Evolutionary conservation across 2,113 vertebrate genomes (phyloP).

Genomic region (Dendrocopos noguchii): DNA sequence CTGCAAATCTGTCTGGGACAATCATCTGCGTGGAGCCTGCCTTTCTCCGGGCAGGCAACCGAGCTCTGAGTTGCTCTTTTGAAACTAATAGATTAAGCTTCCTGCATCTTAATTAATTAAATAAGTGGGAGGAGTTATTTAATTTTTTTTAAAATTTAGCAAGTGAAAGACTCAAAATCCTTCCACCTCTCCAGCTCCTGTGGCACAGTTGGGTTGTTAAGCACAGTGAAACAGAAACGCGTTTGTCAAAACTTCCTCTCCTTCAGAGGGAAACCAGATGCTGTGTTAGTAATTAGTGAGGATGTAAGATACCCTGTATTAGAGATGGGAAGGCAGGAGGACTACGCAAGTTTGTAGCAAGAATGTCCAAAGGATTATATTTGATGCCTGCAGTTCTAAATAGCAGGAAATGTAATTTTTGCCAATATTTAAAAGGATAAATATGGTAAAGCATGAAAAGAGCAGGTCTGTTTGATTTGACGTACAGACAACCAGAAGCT

Average conservation of each 20-base stretch:
- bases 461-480: not conserved
- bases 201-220: not conserved
- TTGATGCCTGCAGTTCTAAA: not conserved
- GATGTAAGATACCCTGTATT: not conserved
- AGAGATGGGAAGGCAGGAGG: not conserved
- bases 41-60: not conserved
- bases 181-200: not conserved
- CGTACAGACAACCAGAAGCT: not conserved
- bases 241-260: not conserved
- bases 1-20: not conserved
- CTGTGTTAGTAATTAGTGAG: not conserved
- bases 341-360: not conserved
- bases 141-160: not conserved
- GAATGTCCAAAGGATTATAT: not conserved
- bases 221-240: not conserved
- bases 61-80: not conserved
- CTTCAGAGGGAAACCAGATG: not conserved
- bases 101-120: not conserved
- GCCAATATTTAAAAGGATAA: not conserved
- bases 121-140: slow-evolving; percentile 1
- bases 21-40: not conserved
- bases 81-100: not conserved
- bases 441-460: not conserved
- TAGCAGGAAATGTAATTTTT: not conserved
- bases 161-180: not conserved